A percentile compares a stretch with the other conserved stretches of the same genome.
Conservation (phyloP, 2,888 invertebrate genomes). For the Amaurobius ferox region DNA sequence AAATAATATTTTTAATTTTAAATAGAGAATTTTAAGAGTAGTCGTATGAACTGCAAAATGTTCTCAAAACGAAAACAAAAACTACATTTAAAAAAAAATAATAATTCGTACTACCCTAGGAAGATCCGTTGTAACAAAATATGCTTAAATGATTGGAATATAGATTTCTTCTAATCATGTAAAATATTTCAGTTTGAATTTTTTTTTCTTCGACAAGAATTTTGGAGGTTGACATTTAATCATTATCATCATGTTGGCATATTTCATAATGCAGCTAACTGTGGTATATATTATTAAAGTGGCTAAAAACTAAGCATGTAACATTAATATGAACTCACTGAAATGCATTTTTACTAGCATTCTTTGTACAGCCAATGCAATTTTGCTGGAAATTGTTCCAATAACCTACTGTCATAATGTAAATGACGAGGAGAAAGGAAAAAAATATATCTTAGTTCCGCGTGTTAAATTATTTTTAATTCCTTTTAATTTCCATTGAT, state of each 20-base stretch:
- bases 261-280: too few species aligned
- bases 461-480: too few species aligned
- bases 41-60: too few species aligned
- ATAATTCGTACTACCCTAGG: background rate
- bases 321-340: slow-evolving; percentile 57
- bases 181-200: slow-evolving; percentile 56
- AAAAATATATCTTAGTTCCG: background rate
- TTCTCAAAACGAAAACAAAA: too few species aligned
- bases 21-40: too few species aligned
- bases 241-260: slow-evolving; percentile 31
- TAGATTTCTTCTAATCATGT: slow-evolving; percentile 57
- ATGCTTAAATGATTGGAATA: slow-evolving; percentile 4
- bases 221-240: slow-evolving; percentile 41
- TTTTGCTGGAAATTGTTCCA: slow-evolving; percentile 56
- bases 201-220: slow-evolving; percentile 9
- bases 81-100: too few species aligned
- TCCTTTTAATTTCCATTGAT: background rate
- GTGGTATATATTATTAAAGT: slow-evolving; percentile 45
- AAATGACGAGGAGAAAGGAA: too few species aligned
- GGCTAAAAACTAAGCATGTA: slow-evolving; percentile 46
- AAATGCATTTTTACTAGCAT: slow-evolving; percentile 44
- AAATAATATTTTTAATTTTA: too few species aligned
- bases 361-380: slow-evolving; percentile 38
- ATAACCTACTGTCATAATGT: slow-evolving; percentile 49
- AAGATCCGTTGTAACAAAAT: background rate